These are phyloP conservation scores for Pseudolycoriella hygida DNA, from an alignment of 2,888 invertebrate genomes.

Conservation along the genomic window DNA sequence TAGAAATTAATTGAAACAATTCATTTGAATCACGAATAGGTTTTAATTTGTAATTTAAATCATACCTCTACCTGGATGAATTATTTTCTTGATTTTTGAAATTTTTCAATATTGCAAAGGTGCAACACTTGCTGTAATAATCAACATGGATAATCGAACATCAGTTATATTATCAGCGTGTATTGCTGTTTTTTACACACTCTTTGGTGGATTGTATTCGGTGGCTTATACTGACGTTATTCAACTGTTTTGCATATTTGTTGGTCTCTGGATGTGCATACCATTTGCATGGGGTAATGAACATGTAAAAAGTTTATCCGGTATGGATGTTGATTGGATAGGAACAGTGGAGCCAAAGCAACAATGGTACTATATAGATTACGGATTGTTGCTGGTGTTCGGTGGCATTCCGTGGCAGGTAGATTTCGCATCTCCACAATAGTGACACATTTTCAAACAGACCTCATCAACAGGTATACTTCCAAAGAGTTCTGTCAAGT, in stretches of 20 bases:
- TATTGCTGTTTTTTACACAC: slow-evolving; percentile 93
- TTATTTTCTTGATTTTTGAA: too few species aligned
- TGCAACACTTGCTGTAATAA: slow-evolving; percentile 90
- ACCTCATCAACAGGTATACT: slow-evolving; percentile 62
- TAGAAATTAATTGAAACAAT: too few species aligned
- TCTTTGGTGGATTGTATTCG: slow-evolving; percentile 93
- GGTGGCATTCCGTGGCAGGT: slow-evolving; percentile 98
- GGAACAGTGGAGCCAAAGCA: slow-evolving; percentile 55
- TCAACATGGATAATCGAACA: slow-evolving; percentile 84
- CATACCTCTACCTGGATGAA: too few species aligned
- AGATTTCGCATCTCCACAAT: too few species aligned
- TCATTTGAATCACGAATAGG: too few species aligned
- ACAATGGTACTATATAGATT: slow-evolving; percentile 72
- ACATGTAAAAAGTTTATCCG: slow-evolving; percentile 64
- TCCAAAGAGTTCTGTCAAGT: slow-evolving; percentile 92
- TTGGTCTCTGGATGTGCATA: slow-evolving; percentile 96
- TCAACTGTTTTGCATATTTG: slow-evolving; percentile 93
- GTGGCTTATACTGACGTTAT: slow-evolving; percentile 98
- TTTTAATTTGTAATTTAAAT: too few species aligned
- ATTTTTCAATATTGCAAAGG: slow-evolving; percentile 33
- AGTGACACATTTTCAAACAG: not conserved
- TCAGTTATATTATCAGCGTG: slow-evolving; percentile 90
- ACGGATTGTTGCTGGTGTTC: slow-evolving; percentile 73
- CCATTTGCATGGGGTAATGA: slow-evolving; percentile 87
- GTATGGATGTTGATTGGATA: slow-evolving; percentile 80